A percentile compares a stretch with the other conserved stretches of the same genome.
Conservation (phyloP, 2,797 vertebrate genomes). For the Pipistrellus pipistrellus region DNA sequence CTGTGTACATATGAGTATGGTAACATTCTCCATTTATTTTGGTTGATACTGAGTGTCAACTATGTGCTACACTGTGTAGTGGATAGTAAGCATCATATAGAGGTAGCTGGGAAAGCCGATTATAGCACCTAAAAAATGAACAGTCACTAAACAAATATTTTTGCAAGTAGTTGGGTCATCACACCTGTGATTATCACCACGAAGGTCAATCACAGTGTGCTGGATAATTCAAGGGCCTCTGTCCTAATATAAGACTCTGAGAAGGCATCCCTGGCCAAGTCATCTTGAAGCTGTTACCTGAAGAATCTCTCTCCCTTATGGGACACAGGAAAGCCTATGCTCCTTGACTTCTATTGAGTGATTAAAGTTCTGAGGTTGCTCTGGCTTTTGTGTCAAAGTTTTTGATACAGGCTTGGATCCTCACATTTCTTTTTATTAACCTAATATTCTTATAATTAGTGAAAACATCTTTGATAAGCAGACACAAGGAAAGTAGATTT, state of each 20-base stretch:
- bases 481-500: not conserved
- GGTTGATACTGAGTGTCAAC: not conserved
- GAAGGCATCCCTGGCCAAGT: not conserved
- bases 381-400: not conserved
- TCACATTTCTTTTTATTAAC: not conserved
- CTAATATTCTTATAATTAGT: not conserved
- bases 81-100: not conserved
- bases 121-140: not conserved
- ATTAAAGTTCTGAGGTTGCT: not conserved
- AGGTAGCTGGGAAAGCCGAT: not conserved
- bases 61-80: not conserved
- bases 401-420: not conserved
- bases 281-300: not conserved
- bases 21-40: not conserved
- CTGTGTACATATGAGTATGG: not conserved
- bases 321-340: not conserved
- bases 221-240: not conserved
- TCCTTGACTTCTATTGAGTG: not conserved
- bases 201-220: not conserved
- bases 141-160: not conserved
- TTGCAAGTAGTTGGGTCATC: not conserved
- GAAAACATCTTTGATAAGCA: not conserved
- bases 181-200: not conserved
- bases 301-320: not conserved
- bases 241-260: not conserved